Base-by-base conservation (phyloP, 2,888 invertebrate species). In the Mesorhabditis spiculigera region DNA sequence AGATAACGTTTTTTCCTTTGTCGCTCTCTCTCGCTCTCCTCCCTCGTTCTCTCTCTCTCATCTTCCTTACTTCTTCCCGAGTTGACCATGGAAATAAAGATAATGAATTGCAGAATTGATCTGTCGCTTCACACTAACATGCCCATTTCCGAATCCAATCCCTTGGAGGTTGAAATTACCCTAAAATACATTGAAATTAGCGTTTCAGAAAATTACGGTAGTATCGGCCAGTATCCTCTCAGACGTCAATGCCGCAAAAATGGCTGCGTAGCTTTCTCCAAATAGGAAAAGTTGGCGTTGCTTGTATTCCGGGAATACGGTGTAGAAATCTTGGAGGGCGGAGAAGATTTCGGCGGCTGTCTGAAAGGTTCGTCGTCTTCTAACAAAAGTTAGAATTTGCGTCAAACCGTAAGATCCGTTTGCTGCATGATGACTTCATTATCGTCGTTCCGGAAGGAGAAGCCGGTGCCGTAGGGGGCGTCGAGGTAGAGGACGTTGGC, bases 401-500 rank as follows among this genome's bases (percentile, higher is more conserved):
- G 8, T 13, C 58, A 13, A 1, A 50, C 58, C 10, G 58, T 13
- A 13, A 13, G 10, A 50, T 50, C 58, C n/a, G 58, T 13, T 50
- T 1, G 58, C 58, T 10, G 10, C n/a, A 50, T n/a, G 8, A 13
- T 3, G 3, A 50, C 58, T 1, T 8, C 63, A 43, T 63, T 62
- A 41, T 68, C 63, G 63, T 63, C 58, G 44, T 13, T 43, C 4
- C 86, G 80, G 75, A 87, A 88, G 0, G 88, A 88, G 76, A 85
- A 88, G 2, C 88, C 88, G 62, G 88, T 88, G 65, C 88, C 87
- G 43, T 87, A 87, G 41, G 88, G 88, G 4, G 88, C 84, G 78
- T 89, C 88, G 70, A 88, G 72, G 75, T 86, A 88, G 67, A 88
- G 68, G 74, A 88, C 86, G 77, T 88, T 89, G 28, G 88, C 87